Conservation (phyloP, 2,113 vertebrate genomes). For the Miniopterus natalensis region DNA sequence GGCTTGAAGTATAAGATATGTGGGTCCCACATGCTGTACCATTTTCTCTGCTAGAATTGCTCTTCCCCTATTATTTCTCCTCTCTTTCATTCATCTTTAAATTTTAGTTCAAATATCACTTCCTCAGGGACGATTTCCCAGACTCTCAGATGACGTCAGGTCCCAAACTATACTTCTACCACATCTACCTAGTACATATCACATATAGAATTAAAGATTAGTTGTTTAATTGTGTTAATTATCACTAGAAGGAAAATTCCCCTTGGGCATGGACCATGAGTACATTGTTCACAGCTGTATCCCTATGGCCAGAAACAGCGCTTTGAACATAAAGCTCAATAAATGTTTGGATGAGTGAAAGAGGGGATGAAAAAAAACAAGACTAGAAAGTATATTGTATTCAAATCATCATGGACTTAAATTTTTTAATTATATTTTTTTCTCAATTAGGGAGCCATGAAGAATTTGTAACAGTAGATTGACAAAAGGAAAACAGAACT, state of each 20-base stretch:
- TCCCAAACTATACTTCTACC: neutral
- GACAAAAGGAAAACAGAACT: neutral
- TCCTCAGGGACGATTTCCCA: neutral
- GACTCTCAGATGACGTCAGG: neutral
- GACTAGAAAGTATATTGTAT: neutral
- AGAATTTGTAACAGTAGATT: neutral
- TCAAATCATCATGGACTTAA: neutral
- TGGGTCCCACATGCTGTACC: neutral
- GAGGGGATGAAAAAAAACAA: neutral
- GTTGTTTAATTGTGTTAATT: neutral
- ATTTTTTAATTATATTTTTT: neutral
- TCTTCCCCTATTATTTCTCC: neutral
- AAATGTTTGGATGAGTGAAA: neutral
- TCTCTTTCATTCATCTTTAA: slow-evolving; percentile 7
- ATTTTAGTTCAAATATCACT: slow-evolving; percentile 35
- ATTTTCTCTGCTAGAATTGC: neutral
- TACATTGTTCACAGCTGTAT: neutral
- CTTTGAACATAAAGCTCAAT: neutral
- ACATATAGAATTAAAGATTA: slow-evolving; percentile 16
- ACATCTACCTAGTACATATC: neutral
- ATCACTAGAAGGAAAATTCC: neutral
- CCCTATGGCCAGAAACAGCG: neutral
- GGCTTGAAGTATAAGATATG: neutral
- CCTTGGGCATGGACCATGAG: neutral
- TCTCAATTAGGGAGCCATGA: neutral